phyloP scores from a whole-genome alignment of 2,888 invertebrate species.

The Cryptocephalus moraei region DNA sequence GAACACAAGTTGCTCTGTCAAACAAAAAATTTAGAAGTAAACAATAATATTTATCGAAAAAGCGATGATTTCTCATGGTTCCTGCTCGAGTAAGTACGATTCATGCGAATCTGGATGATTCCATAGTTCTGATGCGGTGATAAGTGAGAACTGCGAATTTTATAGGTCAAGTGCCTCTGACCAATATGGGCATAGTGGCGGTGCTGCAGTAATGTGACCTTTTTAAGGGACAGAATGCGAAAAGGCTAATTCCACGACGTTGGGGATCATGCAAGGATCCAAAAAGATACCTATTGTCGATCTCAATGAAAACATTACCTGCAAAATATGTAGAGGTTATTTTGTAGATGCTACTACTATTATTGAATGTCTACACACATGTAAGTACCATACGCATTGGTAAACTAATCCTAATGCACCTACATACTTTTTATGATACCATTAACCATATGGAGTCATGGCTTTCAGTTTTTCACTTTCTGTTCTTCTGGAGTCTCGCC shows the following conservation, averaged over 20 bases:
- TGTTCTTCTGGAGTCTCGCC: too few species aligned
- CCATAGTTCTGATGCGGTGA: background rate
- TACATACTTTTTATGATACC: too few species aligned
- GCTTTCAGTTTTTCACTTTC: too few species aligned
- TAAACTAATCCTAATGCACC: too few species aligned
- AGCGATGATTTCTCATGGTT: slow-evolving; percentile 6
- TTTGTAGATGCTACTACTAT: slow-evolving; percentile 72
- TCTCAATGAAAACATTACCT: slow-evolving; percentile 58
- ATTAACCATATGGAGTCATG: too few species aligned
- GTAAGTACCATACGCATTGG: slow-evolving; percentile 39
- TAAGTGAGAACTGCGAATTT: slow-evolving; percentile 10
- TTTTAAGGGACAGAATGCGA: slow-evolving; percentile 19
- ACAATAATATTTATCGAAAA: slow-evolving; percentile 29
- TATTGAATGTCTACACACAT: slow-evolving; percentile 68
- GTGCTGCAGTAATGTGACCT: slow-evolving; percentile 5
- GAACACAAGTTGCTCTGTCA: slow-evolving; percentile 28
- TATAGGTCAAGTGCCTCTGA: slow-evolving; percentile 30
- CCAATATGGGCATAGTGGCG: slow-evolving; percentile 32
- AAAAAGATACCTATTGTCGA: slow-evolving; percentile 39
- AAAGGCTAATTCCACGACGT: slow-evolving; percentile 9
- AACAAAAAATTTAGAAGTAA: slow-evolving; percentile 31
- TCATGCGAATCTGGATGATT: background rate
- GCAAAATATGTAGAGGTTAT: slow-evolving; percentile 63
- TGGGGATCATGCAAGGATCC: slow-evolving; percentile 37
- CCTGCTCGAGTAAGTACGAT: background rate